Conservation (phyloP, 2,888 invertebrate species). For the Neoscelio sp. region DNA sequence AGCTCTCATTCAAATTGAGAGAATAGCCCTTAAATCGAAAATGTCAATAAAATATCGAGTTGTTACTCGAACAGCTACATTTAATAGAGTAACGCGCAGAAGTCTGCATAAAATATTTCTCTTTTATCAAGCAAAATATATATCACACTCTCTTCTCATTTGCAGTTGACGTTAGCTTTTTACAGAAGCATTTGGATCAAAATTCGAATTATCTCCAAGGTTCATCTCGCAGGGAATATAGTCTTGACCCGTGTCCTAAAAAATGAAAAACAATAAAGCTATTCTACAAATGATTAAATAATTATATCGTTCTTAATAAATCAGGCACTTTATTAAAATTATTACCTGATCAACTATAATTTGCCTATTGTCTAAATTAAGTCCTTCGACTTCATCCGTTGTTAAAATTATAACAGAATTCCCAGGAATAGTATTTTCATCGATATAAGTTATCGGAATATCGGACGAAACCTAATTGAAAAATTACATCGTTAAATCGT, state of each 20-base stretch:
- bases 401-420: slow-evolving; percentile 82
- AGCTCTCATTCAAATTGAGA: too few species aligned
- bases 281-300: slow-evolving; percentile 14
- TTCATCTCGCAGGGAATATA: slow-evolving; percentile 77
- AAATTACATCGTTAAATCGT: slow-evolving; percentile 13
- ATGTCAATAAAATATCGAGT: too few species aligned
- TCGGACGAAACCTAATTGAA: slow-evolving; percentile 75
- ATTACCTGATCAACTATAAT: slow-evolving; percentile 79
- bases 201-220: slow-evolving; percentile 74
- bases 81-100: too few species aligned
- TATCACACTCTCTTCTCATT: too few species aligned
- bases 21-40: too few species aligned
- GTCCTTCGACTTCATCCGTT: slow-evolving; percentile 77
- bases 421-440: slow-evolving; percentile 79
- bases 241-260: slow-evolving; percentile 75
- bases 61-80: too few species aligned
- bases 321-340: slow-evolving; percentile 19
- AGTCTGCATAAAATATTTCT: too few species aligned
- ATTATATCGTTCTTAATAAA: slow-evolving; percentile 10
- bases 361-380: slow-evolving; percentile 78
- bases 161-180: slow-evolving; percentile 33
- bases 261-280: slow-evolving; percentile 24
- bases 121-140: too few species aligned
- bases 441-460: slow-evolving; percentile 81
- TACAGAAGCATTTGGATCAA: slow-evolving; percentile 24